phyloP scores from a whole-genome alignment of 2,888 invertebrate species.

The Tribolium freemani region DNA sequence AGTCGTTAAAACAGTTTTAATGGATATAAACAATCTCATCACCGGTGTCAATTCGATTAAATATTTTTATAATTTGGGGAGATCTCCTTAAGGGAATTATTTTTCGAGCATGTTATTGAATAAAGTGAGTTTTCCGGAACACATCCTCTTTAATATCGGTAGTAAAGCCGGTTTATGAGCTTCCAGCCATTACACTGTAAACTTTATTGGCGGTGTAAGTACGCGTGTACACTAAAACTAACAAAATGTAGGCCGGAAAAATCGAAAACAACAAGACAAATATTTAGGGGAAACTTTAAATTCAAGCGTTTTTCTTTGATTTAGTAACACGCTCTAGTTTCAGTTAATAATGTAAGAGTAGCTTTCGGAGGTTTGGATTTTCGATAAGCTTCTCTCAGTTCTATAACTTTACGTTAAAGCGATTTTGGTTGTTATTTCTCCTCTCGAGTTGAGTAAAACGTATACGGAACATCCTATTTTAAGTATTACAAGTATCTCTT shows the following conservation, averaged over 20 bases:
- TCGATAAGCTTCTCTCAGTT: constrained; percentile 4
- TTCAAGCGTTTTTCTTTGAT: not conserved
- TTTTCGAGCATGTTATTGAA: not conserved
- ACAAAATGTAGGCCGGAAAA: not conserved
- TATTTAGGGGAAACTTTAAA: not conserved
- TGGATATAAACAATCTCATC: not conserved
- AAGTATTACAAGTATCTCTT: not conserved
- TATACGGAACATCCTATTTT: not conserved
- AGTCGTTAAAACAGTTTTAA: too few species aligned
- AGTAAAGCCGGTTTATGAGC: constrained; percentile 11
- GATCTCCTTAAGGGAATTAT: not conserved
- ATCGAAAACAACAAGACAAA: constrained; percentile 20
- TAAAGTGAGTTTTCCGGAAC: constrained; percentile 1
- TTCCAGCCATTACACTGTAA: constrained; percentile 14
- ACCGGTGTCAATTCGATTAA: not conserved
- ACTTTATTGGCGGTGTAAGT: constrained; percentile 15
- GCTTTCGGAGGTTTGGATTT: constrained; percentile 3
- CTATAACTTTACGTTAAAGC: constrained; percentile 12
- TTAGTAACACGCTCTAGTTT: not conserved
- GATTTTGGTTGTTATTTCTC: constrained; percentile 14
- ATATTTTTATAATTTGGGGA: not conserved
- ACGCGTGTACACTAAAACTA: constrained; percentile 6
- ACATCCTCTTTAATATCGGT: constrained; percentile 7
- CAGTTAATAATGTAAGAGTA: not conserved
- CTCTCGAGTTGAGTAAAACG: not conserved